phyloP scores from a whole-genome alignment of 2,888 invertebrate genomes.

The Sympetrum striolatum region DNA sequence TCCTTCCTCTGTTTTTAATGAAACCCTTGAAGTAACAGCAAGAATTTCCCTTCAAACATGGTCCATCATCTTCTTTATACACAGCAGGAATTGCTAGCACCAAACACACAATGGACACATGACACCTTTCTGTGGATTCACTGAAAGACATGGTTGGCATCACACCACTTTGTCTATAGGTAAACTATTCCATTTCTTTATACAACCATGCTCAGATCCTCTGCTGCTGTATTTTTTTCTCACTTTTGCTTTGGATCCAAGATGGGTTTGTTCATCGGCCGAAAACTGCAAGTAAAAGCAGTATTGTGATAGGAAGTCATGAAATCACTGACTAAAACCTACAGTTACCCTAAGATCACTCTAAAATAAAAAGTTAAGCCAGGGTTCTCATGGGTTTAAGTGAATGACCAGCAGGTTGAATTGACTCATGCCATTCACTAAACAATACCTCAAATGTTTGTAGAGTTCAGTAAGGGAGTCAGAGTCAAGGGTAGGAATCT shows the following conservation, averaged over 20 bases:
- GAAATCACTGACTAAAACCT: not conserved
- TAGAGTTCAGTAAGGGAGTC: no score
- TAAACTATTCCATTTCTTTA: not conserved
- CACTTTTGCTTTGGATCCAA: constrained; percentile 35
- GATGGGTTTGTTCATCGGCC: constrained; percentile 39
- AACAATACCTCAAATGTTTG: no score
- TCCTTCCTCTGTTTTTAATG: not conserved
- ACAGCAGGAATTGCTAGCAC: constrained; percentile 23
- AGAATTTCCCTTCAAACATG: constrained; percentile 11
- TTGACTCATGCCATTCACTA: no score
- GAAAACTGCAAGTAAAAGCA: constrained; percentile 12
- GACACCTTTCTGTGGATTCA: constrained; percentile 7
- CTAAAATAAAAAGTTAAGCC: no score
- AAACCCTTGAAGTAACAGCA: constrained; percentile 5
- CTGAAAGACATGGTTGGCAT: constrained; percentile 9
- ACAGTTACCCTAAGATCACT: no score
- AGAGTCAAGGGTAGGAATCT: no score
- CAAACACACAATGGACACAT: constrained; percentile 26
- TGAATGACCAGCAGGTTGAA: no score
- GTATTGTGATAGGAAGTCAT: not conserved
- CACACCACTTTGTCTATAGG: not conserved
- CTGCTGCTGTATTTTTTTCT: not conserved
- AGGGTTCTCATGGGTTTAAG: no score
- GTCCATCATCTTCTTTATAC: constrained; percentile 5
- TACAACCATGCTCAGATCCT: not conserved